Evolutionary conservation across 2,113 vertebrate species (phyloP).

Genomic region (Aphyosemion australe): DNA sequence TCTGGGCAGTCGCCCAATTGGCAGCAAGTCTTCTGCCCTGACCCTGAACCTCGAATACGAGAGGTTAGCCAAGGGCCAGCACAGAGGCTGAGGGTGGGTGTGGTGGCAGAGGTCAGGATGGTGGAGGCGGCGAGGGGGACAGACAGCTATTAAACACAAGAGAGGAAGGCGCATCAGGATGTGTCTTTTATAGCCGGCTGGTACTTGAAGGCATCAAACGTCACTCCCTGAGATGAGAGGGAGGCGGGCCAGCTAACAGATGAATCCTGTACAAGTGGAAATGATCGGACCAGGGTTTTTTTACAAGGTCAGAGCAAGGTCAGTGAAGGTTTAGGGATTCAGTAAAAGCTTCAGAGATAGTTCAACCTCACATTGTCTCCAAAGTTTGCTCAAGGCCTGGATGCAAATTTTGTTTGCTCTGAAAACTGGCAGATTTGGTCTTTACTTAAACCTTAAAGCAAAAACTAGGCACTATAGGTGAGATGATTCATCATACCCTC

Average conservation of each 20-base stretch:
- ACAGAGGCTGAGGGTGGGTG: conserved; percentile 64
- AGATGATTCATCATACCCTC: conserved; percentile 29
- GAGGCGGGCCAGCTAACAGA: conserved; percentile 63
- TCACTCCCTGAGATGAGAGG: conserved; percentile 68
- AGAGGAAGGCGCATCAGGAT: conserved; percentile 80
- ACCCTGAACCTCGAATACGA: conserved; percentile 73
- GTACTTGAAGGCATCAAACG: conserved; percentile 77
- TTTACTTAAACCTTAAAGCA: conserved; percentile 7
- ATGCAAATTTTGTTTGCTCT: background rate
- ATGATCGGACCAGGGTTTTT: conserved; percentile 68
- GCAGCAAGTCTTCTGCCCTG: conserved; percentile 72
- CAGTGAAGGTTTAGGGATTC: conserved; percentile 52
- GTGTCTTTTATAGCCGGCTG: conserved; percentile 77
- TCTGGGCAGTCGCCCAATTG: conserved; percentile 71
- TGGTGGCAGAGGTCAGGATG: conserved; percentile 65
- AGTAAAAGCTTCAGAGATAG: conserved; percentile 22
- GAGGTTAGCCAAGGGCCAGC: conserved; percentile 79
- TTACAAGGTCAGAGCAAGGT: conserved; percentile 71
- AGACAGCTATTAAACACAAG: conserved; percentile 76
- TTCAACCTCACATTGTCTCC: conserved; percentile 5
- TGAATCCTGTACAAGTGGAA: conserved; percentile 79
- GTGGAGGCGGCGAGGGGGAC: conserved; percentile 28
- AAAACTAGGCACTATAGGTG: conserved; percentile 1
- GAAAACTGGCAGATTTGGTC: background rate
- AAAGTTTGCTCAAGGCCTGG: background rate